A percentile compares a stretch with the other conserved stretches of the same genome.
Evolutionary conservation across 2,113 vertebrate genomes (phyloP).

Genomic region (Pogonocichla stellata): DNA sequence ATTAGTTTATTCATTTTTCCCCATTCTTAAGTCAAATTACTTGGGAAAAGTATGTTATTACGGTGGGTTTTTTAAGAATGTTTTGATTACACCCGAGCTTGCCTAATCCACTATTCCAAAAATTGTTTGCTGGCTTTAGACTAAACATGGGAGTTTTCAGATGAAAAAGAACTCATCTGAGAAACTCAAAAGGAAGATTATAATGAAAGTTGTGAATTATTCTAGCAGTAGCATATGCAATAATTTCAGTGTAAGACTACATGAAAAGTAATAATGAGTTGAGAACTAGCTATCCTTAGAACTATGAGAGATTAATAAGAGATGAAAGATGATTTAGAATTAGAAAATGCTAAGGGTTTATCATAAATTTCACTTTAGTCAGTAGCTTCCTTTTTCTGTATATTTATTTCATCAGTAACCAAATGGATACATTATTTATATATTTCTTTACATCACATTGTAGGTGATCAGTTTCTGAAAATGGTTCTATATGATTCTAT

Average conservation of each 20-base stretch:
- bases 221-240: neutral
- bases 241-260: neutral
- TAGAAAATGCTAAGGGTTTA: neutral
- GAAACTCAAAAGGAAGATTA: neutral
- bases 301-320: neutral
- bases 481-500: neutral
- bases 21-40: neutral
- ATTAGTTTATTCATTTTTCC: neutral
- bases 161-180: neutral
- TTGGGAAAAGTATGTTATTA: neutral
- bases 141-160: neutral
- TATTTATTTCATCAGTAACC: neutral
- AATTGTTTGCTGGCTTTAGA: neutral
- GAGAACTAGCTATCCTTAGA: neutral
- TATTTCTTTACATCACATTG: neutral
- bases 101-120: neutral
- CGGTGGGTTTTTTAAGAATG: neutral
- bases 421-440: neutral
- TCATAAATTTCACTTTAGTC: neutral
- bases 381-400: neutral
- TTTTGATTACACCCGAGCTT: neutral
- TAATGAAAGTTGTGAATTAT: neutral
- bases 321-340: neutral
- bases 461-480: neutral
- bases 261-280: neutral